These are phyloP conservation scores for Gouania willdenowi DNA, from an alignment of 2,797 vertebrate species.

Conservation along the genomic window DNA sequence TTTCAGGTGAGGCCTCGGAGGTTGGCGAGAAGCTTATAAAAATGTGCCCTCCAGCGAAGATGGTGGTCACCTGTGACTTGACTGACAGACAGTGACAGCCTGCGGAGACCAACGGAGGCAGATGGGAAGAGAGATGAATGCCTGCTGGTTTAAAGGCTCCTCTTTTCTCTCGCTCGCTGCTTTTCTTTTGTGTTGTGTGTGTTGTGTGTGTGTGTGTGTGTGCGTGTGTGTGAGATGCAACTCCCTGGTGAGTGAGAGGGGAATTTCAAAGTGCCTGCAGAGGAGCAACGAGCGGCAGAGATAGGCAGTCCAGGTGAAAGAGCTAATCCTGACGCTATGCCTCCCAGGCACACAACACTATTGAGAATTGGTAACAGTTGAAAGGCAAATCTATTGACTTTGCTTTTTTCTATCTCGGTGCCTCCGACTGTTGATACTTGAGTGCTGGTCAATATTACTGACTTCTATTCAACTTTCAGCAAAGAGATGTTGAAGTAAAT, in stretches of 20 bases:
- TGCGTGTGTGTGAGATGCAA: constrained; percentile 17
- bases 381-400: constrained; percentile 25
- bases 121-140: constrained; percentile 26
- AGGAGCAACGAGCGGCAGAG: constrained; percentile 53
- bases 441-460: constrained; percentile 10
- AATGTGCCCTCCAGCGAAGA: constrained; percentile 38
- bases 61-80: constrained; percentile 58
- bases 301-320: constrained; percentile 59
- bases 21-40: constrained; percentile 32
- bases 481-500: too few relatives aligned
- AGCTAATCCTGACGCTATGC: constrained; percentile 51
- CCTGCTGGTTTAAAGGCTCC: constrained; percentile 18
- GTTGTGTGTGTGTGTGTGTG: too few relatives aligned
- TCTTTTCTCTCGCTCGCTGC: neutral
- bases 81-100: constrained; percentile 47
- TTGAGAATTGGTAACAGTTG: constrained; percentile 34
- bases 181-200: constrained; percentile 34
- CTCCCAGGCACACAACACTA: constrained; percentile 47
- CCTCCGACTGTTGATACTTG: neutral
- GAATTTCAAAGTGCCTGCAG: constrained; percentile 47
- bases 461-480: constrained; percentile 3
- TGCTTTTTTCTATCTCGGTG: neutral
- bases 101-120: constrained; percentile 27
- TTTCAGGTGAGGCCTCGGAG: constrained; percentile 32
- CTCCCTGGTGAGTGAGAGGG: constrained; percentile 37